Evolutionary conservation across 1,140 invertebrate species (phyloP).

Genomic region (Eufriesea mexicana): DNA sequence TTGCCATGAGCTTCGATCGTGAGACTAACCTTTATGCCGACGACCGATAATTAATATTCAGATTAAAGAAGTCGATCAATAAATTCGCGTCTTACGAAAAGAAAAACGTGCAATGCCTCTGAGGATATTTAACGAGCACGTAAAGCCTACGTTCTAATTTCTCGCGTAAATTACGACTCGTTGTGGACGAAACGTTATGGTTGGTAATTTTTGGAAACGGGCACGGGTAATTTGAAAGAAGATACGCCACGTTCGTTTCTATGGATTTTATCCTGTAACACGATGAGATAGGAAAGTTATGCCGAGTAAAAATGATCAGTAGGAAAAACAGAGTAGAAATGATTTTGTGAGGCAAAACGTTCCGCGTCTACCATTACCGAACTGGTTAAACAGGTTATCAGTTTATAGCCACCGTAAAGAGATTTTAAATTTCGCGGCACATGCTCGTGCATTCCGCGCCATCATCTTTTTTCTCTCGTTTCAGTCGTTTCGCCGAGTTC

Average conservation of each 20-base stretch:
- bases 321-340: constrained; percentile 71
- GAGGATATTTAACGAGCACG: not conserved
- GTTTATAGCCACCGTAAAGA: constrained; percentile 79
- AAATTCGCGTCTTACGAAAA: not conserved
- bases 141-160: not conserved
- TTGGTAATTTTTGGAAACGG: not conserved
- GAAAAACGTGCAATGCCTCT: not conserved
- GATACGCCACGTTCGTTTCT: not conserved
- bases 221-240: not conserved
- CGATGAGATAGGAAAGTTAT: not conserved
- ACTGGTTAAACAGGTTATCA: constrained; percentile 81
- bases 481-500: constrained; percentile 37
- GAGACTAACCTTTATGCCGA: constrained; percentile 25
- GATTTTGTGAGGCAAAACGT: constrained; percentile 74
- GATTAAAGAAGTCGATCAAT: not conserved
- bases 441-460: constrained; percentile 68
- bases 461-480: constrained; percentile 42
- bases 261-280: not conserved
- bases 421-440: constrained; percentile 81
- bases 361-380: constrained; percentile 54
- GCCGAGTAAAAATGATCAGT: constrained; percentile 19
- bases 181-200: not conserved
- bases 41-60: constrained; percentile 33
- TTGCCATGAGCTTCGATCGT: constrained; percentile 47
- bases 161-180: not conserved